Percentiles rank a stretch among this genome's conserved stretches.
These are phyloP conservation scores for Perithous albicinctus DNA, from an alignment of 2,888 invertebrate species.

Conservation along the genomic window DNA sequence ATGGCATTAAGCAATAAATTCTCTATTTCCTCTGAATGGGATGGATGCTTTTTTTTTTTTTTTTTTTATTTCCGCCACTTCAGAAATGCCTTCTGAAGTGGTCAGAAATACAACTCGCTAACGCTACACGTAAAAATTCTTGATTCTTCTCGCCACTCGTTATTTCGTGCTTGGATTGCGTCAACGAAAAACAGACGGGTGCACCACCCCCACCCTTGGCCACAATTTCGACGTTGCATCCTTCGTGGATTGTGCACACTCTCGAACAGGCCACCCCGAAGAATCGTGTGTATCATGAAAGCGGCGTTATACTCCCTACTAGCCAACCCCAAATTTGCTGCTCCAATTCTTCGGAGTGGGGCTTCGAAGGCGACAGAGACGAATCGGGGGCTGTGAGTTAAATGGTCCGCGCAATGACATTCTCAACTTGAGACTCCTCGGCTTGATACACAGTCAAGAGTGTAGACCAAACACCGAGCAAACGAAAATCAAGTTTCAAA, in stretches of 20 bases:
- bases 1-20: too few relatives aligned
- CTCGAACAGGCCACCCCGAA: constrained; percentile 13
- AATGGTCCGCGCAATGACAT: constrained; percentile 30
- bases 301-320: neutral
- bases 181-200: constrained; percentile 8
- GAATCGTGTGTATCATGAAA: constrained; percentile 24
- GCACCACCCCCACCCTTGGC: neutral
- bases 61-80: neutral
- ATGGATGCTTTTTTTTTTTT: neutral
- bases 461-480: neutral
- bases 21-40: too few relatives aligned
- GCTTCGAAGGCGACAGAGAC: constrained; percentile 32
- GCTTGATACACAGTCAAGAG: constrained; percentile 1
- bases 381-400: constrained; percentile 36
- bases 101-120: neutral
- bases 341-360: constrained; percentile 18
- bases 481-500: too few relatives aligned
- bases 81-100: neutral
- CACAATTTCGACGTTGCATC: constrained; percentile 29
- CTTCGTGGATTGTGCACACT: constrained; percentile 6
- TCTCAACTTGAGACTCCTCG: constrained; percentile 15
- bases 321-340: constrained; percentile 26
- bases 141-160: constrained; percentile 21
- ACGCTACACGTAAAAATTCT: constrained; percentile 2
- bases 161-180: constrained; percentile 13